phyloP scores from a whole-genome alignment of 2,888 invertebrate species.

The Apoda limacodes region DNA sequence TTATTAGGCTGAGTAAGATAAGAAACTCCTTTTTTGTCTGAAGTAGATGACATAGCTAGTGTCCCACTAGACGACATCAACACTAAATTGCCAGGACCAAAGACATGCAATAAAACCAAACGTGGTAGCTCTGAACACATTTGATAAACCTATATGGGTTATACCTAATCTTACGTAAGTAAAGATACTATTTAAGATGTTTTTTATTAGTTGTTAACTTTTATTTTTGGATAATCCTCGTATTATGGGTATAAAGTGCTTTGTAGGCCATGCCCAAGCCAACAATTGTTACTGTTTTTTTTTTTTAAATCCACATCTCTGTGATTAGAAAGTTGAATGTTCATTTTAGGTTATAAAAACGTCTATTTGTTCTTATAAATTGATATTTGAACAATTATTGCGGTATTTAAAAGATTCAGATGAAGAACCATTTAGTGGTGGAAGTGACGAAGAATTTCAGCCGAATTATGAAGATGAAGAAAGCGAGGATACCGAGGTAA shows the following conservation, averaged over 20 bases:
- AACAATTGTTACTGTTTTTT: too few relatives aligned
- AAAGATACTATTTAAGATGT: conserved; percentile 2
- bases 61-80: conserved; percentile 5
- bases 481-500: too few relatives aligned
- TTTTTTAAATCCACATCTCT: too few relatives aligned
- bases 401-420: conserved; percentile 18
- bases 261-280: conserved; percentile 11
- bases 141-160: conserved; percentile 2
- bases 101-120: conserved; percentile 6
- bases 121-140: conserved; percentile 7
- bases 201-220: conserved; percentile 3
- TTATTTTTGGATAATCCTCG: not conserved
- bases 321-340: too few relatives aligned
- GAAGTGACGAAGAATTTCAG: conserved; percentile 18
- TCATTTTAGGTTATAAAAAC: too few relatives aligned
- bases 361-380: too few relatives aligned
- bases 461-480: conserved; percentile 14
- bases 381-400: conserved; percentile 13
- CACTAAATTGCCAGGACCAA: conserved; percentile 7
- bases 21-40: too few relatives aligned
- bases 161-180: conserved; percentile 3
- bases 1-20: too few relatives aligned
- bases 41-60: conserved; percentile 5
- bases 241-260: conserved; percentile 5
- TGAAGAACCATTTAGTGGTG: conserved; percentile 16